Evolutionary conservation across 2,888 invertebrate genomes (phyloP), one percentile per base, ranked within the genome.

Genomic region (Pharmacophagus antenor): DNA sequence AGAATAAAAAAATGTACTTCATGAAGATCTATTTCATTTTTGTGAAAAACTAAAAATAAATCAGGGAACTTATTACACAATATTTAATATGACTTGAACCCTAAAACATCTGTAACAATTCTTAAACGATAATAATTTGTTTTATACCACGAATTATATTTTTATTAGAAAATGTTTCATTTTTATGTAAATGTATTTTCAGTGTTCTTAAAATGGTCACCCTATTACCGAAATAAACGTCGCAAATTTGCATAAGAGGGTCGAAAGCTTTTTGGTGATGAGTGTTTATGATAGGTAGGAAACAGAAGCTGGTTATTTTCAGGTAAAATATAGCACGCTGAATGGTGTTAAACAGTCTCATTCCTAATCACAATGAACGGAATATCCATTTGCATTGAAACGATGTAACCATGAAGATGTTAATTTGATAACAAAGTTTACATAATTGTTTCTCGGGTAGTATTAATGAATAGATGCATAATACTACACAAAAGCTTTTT

Each of bases 231-330:
- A 60, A 74, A 76, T 81, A 83, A 83, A 82, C 74, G 80, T 67
- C 67, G 72, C 74, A 79, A 83, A 86, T 88, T 88, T 88, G 79
- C 85, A 86, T 88, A 79, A 79, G 80, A 82, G 72, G 83, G 82
- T 79, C 76, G 77, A 77, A 79, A 79, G 81, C 83, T 80, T 84
- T 82, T 68, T 72, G 71, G 72, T 76, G 77, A 86, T 84, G 84
- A 85, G 82, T 83, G 84, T 82, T 84, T 85, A 82, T 80, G 79
- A 79, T 77, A 70, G 73, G 70, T 64, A 65, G 65, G 49, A 44
- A 42, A 61, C 60, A 57, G 62, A 53, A 62, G 60, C 64, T 62
- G 62, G 61, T 60, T 65, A 63, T 62, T 54, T 61, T 48, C 51
- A 46, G 61, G 42, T 56, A 62, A 63, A 66, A 65, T 62, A 56